Evolutionary conservation across 2,888 invertebrate genomes (phyloP).

Genomic region (Eumacrocentrus americanus): DNA sequence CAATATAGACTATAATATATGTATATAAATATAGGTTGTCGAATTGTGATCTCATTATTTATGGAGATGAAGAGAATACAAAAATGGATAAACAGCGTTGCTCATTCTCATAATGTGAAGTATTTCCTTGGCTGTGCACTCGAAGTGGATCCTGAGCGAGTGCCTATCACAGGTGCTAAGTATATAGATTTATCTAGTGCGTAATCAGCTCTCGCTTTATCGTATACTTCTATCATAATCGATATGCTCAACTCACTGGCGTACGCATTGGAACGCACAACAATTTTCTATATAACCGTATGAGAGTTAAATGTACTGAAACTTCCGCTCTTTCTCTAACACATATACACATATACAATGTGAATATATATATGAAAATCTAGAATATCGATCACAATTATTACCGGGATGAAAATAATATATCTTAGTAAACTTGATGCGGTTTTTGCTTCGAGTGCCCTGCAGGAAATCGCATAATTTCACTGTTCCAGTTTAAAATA

Average conservation of each 20-base stretch:
- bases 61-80: conserved; percentile 1
- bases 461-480: not conserved
- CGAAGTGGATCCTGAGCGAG: conserved; percentile 1
- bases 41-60: conserved; percentile 7
- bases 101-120: conserved; percentile 11
- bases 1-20: not conserved
- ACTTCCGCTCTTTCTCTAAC: not conserved
- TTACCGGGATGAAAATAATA: not conserved
- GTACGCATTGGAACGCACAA: conserved; percentile 17
- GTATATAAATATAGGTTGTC: conserved; percentile 7
- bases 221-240: conserved; percentile 22
- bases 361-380: not conserved
- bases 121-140: conserved; percentile 13
- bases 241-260: conserved; percentile 1
- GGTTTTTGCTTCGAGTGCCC: conserved; percentile 11
- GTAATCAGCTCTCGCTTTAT: conserved; percentile 22
- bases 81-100: conserved; percentile 13
- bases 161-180: conserved; percentile 18
- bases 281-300: conserved; percentile 11
- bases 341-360: not conserved
- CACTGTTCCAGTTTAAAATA: conserved; percentile 1
- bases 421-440: not conserved
- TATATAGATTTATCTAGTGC: conserved; percentile 24
- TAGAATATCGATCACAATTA: not conserved
- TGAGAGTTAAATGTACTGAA: conserved; percentile 16